These are phyloP conservation scores for Mystacornis crossleyi DNA, from an alignment of 2,113 vertebrate genomes.

Conservation along the genomic window DNA sequence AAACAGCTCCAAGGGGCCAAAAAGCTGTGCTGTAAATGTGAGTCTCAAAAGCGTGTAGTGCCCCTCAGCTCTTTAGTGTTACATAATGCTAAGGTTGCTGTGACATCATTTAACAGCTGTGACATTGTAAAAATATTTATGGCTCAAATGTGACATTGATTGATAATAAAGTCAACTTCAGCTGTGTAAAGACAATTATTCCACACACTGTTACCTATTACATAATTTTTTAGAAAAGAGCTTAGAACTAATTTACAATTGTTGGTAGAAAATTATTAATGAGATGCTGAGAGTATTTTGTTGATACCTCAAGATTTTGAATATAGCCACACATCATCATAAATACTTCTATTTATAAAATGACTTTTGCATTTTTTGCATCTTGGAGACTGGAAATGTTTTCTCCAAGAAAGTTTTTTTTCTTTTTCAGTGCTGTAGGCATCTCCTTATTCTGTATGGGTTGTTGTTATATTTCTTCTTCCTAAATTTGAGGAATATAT, in stretches of 20 bases:
- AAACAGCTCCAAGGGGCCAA: background rate
- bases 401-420: background rate
- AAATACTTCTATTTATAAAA: background rate
- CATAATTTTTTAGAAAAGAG: background rate
- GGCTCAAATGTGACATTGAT: background rate
- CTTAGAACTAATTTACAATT: background rate
- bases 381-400: background rate
- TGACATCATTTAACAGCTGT: background rate
- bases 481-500: background rate
- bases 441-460: background rate
- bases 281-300: background rate
- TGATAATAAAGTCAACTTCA: slow-evolving; percentile 16
- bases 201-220: background rate
- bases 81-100: background rate
- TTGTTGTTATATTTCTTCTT: background rate
- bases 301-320: background rate
- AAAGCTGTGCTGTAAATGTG: background rate
- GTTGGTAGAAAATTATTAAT: background rate
- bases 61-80: background rate
- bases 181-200: background rate
- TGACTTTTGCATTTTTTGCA: background rate
- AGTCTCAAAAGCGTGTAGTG: background rate
- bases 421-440: background rate
- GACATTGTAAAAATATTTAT: slow-evolving; percentile 24
- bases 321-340: background rate